Conservation (phyloP, 2,888 invertebrate species). For the Conus canariensis region DNA sequence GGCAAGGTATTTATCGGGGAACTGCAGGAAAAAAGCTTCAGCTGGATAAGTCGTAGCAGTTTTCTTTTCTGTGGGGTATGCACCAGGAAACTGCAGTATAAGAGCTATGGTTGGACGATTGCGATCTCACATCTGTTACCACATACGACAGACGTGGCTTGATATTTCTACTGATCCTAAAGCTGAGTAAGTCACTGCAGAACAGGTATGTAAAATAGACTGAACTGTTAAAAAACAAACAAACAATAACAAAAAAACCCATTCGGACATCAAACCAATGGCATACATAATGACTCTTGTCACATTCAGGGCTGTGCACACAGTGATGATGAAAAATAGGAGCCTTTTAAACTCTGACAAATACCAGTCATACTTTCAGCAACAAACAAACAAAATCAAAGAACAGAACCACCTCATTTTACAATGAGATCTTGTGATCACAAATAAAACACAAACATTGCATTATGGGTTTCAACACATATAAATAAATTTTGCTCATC, state of each 20-base stretch:
- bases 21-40: neutral
- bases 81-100: neutral
- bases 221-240: neutral
- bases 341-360: neutral
- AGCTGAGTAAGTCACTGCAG: neutral
- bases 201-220: neutral
- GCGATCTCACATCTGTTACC: neutral
- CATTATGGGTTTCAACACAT: constrained; percentile 42
- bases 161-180: neutral
- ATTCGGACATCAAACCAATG: neutral
- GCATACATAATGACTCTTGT: neutral
- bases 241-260: too few species aligned
- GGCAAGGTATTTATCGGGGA: neutral
- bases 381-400: neutral
- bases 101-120: neutral
- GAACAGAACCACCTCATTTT: constrained; percentile 41
- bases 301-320: neutral
- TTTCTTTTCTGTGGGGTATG: too few species aligned
- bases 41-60: too few species aligned
- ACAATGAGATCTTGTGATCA: constrained; percentile 48
- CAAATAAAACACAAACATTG: constrained; percentile 43
- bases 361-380: neutral
- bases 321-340: neutral
- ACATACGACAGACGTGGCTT: neutral
- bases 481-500: constrained; percentile 47